Percentiles rank a stretch among this genome's conserved stretches.
Evolutionary conservation across 2,113 vertebrate genomes (phyloP).

Genomic region (Geococcyx californianus): DNA sequence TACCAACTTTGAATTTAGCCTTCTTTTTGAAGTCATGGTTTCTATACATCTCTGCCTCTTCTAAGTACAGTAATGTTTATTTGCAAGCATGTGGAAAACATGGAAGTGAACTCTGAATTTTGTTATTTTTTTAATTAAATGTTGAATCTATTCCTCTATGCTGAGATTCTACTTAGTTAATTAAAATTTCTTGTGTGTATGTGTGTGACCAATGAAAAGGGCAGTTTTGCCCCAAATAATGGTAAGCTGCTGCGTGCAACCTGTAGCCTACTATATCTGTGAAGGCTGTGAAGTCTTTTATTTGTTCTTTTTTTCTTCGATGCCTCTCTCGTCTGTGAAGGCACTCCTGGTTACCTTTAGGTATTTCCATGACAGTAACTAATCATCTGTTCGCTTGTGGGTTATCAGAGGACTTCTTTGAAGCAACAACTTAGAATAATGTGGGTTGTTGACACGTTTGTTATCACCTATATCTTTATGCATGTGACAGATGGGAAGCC

Average conservation of each 20-base stretch:
- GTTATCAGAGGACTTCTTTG: not conserved
- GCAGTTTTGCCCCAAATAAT: not conserved
- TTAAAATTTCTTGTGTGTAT: not conserved
- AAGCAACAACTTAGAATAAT: not conserved
- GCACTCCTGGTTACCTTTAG: not conserved
- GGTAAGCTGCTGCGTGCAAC: fast-evolving
- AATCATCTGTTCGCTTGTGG: not conserved
- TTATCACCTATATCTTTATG: not conserved
- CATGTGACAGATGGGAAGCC: not conserved
- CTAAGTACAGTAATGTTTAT: not conserved
- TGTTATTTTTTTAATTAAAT: not conserved
- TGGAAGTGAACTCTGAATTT: not conserved
- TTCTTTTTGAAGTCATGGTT: not conserved
- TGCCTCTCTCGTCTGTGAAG: not conserved
- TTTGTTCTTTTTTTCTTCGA: not conserved
- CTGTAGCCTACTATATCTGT: not conserved
- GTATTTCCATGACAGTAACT: not conserved
- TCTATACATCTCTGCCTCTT: fast-evolving
- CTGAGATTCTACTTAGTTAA: not conserved
- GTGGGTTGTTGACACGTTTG: not conserved
- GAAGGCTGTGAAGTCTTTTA: not conserved
- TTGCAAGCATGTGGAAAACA: not conserved
- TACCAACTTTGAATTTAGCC: not conserved
- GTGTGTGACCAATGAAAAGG: not conserved
- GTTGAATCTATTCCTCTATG: not conserved